Conservation (phyloP, 2,113 vertebrate genomes). For the Ia io region DNA sequence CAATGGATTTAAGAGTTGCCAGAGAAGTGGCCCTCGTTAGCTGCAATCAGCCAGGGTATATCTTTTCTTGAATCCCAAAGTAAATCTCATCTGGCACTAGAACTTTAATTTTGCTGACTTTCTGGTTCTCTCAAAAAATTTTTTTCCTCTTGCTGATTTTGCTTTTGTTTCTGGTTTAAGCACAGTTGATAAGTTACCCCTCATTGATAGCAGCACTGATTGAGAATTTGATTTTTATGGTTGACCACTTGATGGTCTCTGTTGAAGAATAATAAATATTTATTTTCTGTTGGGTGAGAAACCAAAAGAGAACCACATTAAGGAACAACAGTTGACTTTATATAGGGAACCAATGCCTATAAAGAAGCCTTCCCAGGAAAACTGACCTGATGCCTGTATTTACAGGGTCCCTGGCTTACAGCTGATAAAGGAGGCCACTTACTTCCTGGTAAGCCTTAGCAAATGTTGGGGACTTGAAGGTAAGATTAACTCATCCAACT, state of each 20-base stretch:
- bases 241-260: background rate
- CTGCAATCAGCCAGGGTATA: background rate
- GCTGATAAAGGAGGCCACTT: background rate
- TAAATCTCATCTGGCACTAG: background rate
- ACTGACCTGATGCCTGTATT: background rate
- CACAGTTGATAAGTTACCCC: background rate
- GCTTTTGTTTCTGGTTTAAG: background rate
- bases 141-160: background rate
- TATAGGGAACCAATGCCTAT: background rate
- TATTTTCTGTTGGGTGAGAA: background rate
- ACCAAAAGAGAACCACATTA: background rate
- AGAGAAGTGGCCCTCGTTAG: background rate
- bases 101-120: slow-evolving; percentile 10
- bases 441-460: background rate
- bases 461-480: background rate
- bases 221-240: background rate
- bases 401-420: background rate
- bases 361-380: background rate
- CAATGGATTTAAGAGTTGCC: background rate
- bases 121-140: background rate
- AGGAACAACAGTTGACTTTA: background rate
- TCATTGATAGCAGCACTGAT: background rate
- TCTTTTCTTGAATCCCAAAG: background rate
- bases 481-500: background rate
- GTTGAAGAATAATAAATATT: background rate